phyloP scores from a whole-genome alignment of 2,888 invertebrate genomes.

The Leistus spinibarbis region DNA sequence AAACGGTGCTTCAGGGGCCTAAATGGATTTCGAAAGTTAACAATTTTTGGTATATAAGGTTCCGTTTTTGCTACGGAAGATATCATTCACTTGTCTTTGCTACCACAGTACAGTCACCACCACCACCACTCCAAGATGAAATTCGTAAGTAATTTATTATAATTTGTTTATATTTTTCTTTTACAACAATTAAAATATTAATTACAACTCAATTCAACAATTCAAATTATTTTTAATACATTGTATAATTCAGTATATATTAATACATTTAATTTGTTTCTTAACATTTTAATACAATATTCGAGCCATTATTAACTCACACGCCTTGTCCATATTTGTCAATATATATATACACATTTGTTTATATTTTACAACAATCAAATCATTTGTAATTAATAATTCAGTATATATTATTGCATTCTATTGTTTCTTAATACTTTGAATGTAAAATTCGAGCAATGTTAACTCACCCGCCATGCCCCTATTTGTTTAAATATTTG shows the following conservation, averaged over 20 bases:
- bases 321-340: too few species aligned
- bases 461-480: too few species aligned
- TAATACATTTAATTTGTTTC: too few species aligned
- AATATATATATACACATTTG: too few species aligned
- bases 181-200: neutral
- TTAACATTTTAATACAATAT: too few species aligned
- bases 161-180: neutral
- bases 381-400: neutral
- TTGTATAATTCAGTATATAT: too few species aligned
- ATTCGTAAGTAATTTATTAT: conserved; percentile 19
- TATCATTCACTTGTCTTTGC: conserved; percentile 6
- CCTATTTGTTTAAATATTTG: neutral
- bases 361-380: neutral
- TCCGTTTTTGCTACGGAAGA: neutral
- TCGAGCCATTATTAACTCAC: too few species aligned
- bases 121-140: conserved; percentile 14
- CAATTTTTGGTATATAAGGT: conserved; percentile 17
- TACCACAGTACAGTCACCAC: neutral
- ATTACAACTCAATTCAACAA: too few species aligned
- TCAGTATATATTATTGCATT: too few species aligned
- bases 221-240: too few species aligned
- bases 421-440: too few species aligned
- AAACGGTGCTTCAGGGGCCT: neutral
- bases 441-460: too few species aligned
- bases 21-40: neutral